These are phyloP conservation scores for Eidolon dupreanum DNA, from an alignment of 2,797 vertebrate species.

Conservation along the genomic window DNA sequence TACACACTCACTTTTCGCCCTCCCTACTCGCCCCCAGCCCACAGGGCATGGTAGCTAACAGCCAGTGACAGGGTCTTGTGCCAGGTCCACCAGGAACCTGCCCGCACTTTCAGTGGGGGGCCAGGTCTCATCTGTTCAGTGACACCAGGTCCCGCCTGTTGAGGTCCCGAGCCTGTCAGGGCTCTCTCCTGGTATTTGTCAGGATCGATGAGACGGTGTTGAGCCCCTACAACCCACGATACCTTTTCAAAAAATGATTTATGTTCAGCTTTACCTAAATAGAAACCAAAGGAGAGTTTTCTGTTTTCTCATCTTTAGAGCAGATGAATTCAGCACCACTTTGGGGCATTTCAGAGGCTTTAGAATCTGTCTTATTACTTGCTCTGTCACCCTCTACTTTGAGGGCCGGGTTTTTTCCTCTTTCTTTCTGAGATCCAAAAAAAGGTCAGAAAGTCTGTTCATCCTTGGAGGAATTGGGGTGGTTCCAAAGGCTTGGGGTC, in stretches of 20 bases:
- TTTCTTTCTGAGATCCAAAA: conserved; percentile 16
- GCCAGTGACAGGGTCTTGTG: neutral
- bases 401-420: neutral
- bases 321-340: conserved; percentile 44
- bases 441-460: conserved; percentile 4
- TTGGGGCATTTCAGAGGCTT: conserved; percentile 32
- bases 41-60: neutral
- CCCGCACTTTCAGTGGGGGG: neutral
- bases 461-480: neutral
- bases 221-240: neutral
- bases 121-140: neutral
- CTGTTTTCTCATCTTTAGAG: conserved; percentile 3
- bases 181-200: neutral
- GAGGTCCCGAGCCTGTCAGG: neutral
- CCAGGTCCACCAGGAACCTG: neutral
- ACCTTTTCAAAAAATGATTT: conserved; percentile 69
- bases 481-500: neutral
- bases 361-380: conserved; percentile 31
- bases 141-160: neutral
- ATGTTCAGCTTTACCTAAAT: conserved; percentile 51
- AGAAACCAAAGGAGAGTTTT: conserved; percentile 17
- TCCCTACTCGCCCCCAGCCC: neutral
- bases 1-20: neutral
- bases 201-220: conserved; percentile 33
- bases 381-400: neutral